Evolutionary conservation across 2,888 invertebrate species (phyloP), one percentile per base, ranked within the genome.

Genomic region (Phengaris arion): DNA sequence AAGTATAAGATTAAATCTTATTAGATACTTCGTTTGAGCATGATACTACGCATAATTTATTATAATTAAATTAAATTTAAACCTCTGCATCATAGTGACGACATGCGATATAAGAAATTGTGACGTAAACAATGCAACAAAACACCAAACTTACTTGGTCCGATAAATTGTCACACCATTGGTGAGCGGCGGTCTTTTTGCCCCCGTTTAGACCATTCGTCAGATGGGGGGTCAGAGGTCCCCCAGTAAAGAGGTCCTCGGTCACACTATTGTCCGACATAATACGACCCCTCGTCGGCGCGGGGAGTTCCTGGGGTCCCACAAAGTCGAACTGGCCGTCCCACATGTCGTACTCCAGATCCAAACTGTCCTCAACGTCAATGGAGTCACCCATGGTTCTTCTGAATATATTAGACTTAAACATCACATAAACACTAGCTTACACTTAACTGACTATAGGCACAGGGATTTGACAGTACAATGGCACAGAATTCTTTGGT

Each of bases 241-340:
- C 82, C 45, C 94, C 94, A 54, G 92, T 91, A 82, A 94, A 94
- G 68, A 94, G 85, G 82, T 94, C 94, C 81, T 94, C 94, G 0
- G 90, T 88, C 76, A 93, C 83, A 79, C 93, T 93, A 22, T 83
- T 81, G 79, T 92, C 90, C 6, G 93, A 92, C 64, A 88, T 89
- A 77, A 92, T 88, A 75, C 94, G 86, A 13, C 82, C 83, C 59
- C 92, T 85, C 78, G 87, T 89, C 15, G 88, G 87, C 78, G 87
- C 89, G 22, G 89, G 87, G 1, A 90, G 86, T 5, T 88, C 92
- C 82, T 94, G 94, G 10, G 95, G 94, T 68, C 97, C 97, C 82
- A 97, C 95, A 89, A 97, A 97, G 90, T 97, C 96, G 84, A 97
- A 97, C 91, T 97, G 97, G 77, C 97, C 97, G 87, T 97, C 97